phyloP scores from a whole-genome alignment of 2,888 invertebrate species.

The Vanessa cardui region DNA sequence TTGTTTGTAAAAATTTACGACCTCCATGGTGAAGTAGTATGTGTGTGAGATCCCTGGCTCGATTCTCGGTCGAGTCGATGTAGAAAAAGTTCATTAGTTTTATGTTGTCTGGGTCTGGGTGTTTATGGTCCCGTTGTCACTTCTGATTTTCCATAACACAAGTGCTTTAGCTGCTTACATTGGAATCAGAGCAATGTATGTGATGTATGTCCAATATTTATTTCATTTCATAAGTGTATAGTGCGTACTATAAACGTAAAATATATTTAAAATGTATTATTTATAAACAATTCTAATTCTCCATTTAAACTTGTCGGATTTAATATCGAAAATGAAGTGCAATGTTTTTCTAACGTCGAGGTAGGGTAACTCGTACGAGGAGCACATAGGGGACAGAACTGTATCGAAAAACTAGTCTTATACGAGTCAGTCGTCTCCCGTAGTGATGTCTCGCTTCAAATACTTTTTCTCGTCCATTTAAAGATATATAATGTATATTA shows the following conservation, averaged over 20 bases:
- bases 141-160: too few species aligned
- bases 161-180: too few species aligned
- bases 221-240: too few species aligned
- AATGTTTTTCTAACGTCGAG: neutral
- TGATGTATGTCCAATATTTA: too few species aligned
- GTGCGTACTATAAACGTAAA: neutral
- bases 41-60: too few species aligned
- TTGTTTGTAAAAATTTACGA: too few species aligned
- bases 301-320: slow-evolving; percentile 1
- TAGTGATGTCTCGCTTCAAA: slow-evolving; percentile 55
- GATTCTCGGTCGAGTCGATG: too few species aligned
- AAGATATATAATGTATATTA: slow-evolving; percentile 65
- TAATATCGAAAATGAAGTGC: slow-evolving; percentile 8
- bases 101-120: too few species aligned
- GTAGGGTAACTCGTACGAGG: neutral
- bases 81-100: too few species aligned
- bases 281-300: neutral
- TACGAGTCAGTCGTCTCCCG: slow-evolving; percentile 49
- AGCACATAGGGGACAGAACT: slow-evolving; percentile 14
- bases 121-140: too few species aligned
- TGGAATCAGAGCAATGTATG: too few species aligned
- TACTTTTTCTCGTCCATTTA: slow-evolving; percentile 62
- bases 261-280: neutral
- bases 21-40: too few species aligned
- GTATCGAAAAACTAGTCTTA: slow-evolving; percentile 54